Conservation (phyloP, 2,113 vertebrate genomes). For the Otolemur garnettii region DNA sequence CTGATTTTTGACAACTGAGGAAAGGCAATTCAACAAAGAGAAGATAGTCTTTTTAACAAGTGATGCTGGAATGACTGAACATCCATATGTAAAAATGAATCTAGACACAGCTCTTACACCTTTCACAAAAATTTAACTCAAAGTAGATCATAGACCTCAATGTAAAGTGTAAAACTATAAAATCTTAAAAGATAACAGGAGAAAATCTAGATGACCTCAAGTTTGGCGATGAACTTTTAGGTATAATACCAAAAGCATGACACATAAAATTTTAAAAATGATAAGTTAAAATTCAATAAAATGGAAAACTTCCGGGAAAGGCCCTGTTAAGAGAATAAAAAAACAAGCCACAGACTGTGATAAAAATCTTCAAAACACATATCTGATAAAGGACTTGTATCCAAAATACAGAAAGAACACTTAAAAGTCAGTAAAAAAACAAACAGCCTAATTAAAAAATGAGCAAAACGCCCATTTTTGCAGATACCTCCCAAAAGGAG, state of each 20-base stretch:
- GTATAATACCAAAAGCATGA: background rate
- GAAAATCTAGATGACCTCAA: background rate
- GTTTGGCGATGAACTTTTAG: background rate
- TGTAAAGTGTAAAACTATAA: background rate
- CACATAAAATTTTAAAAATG: background rate
- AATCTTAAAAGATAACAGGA: constrained; percentile 22
- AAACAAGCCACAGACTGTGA: background rate
- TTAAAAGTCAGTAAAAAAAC: no score
- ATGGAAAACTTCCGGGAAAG: background rate
- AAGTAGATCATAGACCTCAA: background rate
- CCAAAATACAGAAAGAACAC: background rate
- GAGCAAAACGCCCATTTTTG: no score
- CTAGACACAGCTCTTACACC: background rate
- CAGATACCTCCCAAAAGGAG: no score
- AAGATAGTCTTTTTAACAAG: constrained; percentile 22
- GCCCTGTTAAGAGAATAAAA: background rate
- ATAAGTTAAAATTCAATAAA: background rate
- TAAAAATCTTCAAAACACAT: constrained; percentile 25
- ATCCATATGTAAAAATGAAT: background rate
- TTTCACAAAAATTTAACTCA: constrained; percentile 31
- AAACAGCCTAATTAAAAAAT: no score
- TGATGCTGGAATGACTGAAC: background rate
- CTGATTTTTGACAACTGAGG: background rate
- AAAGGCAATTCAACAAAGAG: background rate
- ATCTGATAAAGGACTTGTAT: background rate